phyloP scores from a whole-genome alignment of 2,888 invertebrate species.

The Myopa testacea region DNA sequence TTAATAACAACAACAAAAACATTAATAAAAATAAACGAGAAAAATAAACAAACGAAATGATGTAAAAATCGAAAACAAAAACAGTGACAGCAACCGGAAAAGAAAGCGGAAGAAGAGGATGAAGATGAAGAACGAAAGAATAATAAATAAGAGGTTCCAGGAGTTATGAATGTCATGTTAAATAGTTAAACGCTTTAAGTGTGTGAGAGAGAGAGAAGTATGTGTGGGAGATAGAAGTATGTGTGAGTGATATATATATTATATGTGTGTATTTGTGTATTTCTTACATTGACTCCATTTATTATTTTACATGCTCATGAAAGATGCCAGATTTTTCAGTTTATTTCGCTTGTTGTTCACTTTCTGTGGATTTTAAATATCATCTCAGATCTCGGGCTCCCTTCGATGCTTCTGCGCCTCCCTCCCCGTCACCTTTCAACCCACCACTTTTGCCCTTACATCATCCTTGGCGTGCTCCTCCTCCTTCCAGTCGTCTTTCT shows the following conservation, averaged over 20 bases:
- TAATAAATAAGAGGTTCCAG: neutral
- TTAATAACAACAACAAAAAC: neutral
- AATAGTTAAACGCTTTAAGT: neutral
- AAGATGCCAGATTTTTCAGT: neutral
- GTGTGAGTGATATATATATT: too few species aligned
- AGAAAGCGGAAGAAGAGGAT: neutral
- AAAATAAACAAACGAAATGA: neutral
- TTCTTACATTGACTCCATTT: neutral
- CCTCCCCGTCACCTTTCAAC: neutral
- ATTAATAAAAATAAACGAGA: neutral
- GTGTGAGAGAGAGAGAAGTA: neutral
- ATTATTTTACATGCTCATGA: neutral
- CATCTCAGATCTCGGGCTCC: neutral
- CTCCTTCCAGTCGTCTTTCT: neutral
- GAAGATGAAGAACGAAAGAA: neutral
- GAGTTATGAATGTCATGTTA: neutral
- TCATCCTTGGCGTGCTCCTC: too few species aligned
- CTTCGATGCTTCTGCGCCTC: neutral
- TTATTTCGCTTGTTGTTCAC: neutral
- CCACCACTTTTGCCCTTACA: neutral
- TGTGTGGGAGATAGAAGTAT: too few species aligned
- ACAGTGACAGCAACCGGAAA: neutral
- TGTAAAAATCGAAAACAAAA: neutral
- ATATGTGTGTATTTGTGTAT: neutral
- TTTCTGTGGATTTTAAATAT: neutral